Evolutionary conservation across 2,113 vertebrate species (phyloP).

Genomic region (Malurus melanocephalus): DNA sequence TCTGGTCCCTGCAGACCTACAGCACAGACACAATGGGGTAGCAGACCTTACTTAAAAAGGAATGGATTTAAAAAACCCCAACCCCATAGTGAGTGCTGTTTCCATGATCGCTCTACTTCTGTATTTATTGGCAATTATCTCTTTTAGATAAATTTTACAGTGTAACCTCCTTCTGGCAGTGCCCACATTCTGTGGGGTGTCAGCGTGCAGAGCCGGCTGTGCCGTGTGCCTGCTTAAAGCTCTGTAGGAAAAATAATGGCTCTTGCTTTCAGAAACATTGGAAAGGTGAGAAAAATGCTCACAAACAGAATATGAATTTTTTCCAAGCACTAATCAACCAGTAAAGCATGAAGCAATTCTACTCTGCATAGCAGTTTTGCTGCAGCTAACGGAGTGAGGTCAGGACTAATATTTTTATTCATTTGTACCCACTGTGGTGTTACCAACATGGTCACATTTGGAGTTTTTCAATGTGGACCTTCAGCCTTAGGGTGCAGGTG

Average conservation of each 20-base stretch:
- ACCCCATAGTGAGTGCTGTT: neutral
- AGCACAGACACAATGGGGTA: neutral
- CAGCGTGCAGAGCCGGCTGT: neutral
- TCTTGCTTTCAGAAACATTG: neutral
- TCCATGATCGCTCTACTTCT: neutral
- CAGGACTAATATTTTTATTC: neutral
- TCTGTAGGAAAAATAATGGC: neutral
- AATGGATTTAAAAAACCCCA: neutral
- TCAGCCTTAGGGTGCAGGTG: neutral
- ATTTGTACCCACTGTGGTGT: accelerated
- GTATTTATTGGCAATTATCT: neutral
- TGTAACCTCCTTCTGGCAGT: neutral
- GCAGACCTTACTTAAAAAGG: neutral
- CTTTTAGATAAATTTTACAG: neutral
- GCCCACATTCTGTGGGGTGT: accelerated
- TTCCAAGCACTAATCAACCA: neutral
- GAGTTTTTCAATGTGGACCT: neutral
- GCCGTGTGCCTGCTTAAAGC: neutral
- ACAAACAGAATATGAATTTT: neutral
- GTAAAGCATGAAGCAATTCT: neutral
- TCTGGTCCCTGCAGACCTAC: neutral
- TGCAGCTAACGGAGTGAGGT: neutral
- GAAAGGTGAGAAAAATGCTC: neutral
- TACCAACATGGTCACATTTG: neutral
- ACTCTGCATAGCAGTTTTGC: neutral